Percentiles rank a stretch among this genome's conserved stretches.
Conservation (phyloP, 2,797 vertebrate genomes). For the Oreochromis mossambicus region DNA sequence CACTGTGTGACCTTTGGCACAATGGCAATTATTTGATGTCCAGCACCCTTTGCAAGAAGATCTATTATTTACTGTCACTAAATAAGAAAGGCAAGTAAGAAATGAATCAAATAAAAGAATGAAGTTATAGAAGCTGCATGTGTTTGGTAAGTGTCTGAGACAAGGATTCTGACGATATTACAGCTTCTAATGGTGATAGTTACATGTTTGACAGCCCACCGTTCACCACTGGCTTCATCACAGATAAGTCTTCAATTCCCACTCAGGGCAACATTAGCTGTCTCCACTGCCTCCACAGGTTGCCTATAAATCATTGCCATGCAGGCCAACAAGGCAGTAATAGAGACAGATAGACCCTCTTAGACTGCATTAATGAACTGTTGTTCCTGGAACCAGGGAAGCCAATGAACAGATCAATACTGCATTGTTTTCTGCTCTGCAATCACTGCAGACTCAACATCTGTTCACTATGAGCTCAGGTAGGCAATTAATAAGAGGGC, state of each 20-base stretch:
- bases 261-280: constrained; percentile 18
- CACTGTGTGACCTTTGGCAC: neutral
- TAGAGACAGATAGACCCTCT: constrained; percentile 61
- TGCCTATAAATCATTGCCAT: constrained; percentile 51
- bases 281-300: constrained; percentile 40
- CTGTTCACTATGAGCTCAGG: neutral
- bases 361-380: constrained; percentile 59
- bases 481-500: constrained; percentile 15
- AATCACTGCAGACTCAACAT: neutral
- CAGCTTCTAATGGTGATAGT: neutral
- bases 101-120: neutral
- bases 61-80: neutral
- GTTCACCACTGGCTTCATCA: neutral
- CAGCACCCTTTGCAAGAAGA: neutral
- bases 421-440: constrained; percentile 35
- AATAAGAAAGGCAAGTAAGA: neutral
- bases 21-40: neutral
- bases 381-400: constrained; percentile 49
- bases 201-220: neutral
- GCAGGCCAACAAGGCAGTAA: constrained; percentile 51
- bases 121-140: neutral
- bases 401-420: constrained; percentile 38
- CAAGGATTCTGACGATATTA: neutral
- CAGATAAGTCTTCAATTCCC: neutral
- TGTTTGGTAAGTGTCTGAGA: neutral